A percentile compares a stretch with the other conserved stretches of the same genome.
Evolutionary conservation across 2,797 vertebrate genomes (phyloP).

Genomic region (Danionella dracula): DNA sequence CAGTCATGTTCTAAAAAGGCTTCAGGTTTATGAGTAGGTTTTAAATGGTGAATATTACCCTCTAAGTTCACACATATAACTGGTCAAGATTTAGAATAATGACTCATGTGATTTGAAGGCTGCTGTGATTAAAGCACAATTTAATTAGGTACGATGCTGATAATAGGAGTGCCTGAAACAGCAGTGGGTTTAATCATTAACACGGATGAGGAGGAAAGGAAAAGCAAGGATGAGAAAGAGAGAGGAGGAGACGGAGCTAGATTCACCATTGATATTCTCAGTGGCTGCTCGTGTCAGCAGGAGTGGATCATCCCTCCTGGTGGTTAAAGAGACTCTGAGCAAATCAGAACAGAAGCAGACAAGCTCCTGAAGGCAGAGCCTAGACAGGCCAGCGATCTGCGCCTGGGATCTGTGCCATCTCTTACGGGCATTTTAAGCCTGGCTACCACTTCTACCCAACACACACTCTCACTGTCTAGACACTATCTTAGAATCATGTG

Average conservation of each 20-base stretch:
- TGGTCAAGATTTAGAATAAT: conserved; percentile 27
- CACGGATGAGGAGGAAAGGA: conserved; percentile 30
- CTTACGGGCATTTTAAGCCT: conserved; percentile 4
- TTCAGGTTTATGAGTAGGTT: too few relatives aligned
- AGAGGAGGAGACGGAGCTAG: not conserved
- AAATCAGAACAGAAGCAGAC: conserved; percentile 16
- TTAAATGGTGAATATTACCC: too few relatives aligned
- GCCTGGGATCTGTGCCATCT: conserved; percentile 5
- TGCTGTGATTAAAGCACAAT: conserved; percentile 55
- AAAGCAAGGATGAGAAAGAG: not conserved
- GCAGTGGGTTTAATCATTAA: conserved; percentile 44
- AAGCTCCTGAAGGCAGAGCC: conserved; percentile 9
- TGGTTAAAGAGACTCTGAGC: conserved; percentile 10
- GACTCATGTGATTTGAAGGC: conserved; percentile 43
- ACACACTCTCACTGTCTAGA: conserved; percentile 9
- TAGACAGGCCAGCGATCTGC: not conserved
- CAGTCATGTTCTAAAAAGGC: too few relatives aligned
- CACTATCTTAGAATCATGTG: not conserved
- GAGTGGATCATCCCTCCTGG: conserved; percentile 16
- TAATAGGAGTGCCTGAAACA: conserved; percentile 44
- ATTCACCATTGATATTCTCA: conserved; percentile 18
- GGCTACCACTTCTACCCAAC: not conserved
- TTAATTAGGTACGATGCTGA: conserved; percentile 56
- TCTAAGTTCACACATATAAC: not conserved
- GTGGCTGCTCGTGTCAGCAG: conserved; percentile 11